Evolutionary conservation across 1,140 invertebrate genomes (phyloP).

Genomic region (Camponotus vicinus): DNA sequence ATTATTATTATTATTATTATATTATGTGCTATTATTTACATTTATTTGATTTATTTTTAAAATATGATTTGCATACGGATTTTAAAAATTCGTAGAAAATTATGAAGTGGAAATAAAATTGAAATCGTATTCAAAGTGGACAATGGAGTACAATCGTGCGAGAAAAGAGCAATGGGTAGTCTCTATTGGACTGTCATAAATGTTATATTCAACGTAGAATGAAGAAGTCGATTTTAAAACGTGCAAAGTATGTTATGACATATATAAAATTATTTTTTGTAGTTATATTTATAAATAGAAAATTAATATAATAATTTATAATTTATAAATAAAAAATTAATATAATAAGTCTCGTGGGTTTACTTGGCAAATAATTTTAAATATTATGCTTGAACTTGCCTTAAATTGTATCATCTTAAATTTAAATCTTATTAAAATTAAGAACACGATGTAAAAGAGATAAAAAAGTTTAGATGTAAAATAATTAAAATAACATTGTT

Average conservation of each 20-base stretch:
- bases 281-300: neutral
- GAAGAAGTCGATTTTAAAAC: neutral
- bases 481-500: neutral
- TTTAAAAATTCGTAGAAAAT: neutral
- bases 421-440: neutral
- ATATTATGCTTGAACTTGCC: neutral
- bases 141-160: conserved; percentile 5
- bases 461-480: neutral
- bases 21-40: neutral
- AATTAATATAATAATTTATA: neutral
- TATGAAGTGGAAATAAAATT: neutral
- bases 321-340: neutral
- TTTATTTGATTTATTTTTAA: neutral
- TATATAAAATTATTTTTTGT: neutral
- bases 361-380: neutral
- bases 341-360: neutral
- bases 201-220: neutral
- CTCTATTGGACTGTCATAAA: neutral
- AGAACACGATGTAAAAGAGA: neutral
- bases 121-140: conserved; percentile 17
- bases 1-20: neutral
- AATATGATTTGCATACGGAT: neutral
- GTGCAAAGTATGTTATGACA: neutral
- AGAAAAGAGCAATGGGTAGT: neutral
- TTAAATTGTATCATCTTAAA: neutral